phyloP scores from a whole-genome alignment of 2,113 vertebrate genomes.

The Tiliqua scincoides region DNA sequence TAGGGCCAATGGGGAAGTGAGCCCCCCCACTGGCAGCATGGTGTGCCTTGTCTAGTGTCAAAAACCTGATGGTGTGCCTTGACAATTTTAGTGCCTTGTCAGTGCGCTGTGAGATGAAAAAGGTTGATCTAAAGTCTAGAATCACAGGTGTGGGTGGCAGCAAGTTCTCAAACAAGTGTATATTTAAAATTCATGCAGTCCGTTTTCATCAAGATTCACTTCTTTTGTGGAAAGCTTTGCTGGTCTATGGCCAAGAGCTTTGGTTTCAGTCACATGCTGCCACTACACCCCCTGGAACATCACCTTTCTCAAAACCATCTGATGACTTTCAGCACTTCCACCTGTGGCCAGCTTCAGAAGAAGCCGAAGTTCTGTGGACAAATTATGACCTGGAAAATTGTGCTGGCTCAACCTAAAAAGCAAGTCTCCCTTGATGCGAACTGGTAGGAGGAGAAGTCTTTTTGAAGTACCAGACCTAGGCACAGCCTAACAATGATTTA shows the following conservation, averaged over 20 bases:
- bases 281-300: not conserved
- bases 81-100: too few species aligned
- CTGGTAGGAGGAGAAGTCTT: not conserved
- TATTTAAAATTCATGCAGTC: not conserved
- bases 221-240: not conserved
- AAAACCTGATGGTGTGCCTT: too few species aligned
- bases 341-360: not conserved
- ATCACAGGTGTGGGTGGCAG: not conserved
- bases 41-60: too few species aligned
- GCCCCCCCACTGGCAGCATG: too few species aligned
- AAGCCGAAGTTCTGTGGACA: not conserved
- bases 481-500: not conserved
- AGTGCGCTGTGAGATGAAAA: too few species aligned
- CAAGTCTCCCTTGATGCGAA: not conserved
- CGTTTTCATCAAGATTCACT: not conserved
- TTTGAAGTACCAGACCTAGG: not conserved
- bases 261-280: not conserved
- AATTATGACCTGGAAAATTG: not conserved
- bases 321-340: not conserved
- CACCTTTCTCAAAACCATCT: not conserved
- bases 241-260: not conserved
- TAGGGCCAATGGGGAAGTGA: too few species aligned
- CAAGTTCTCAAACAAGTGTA: not conserved
- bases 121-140: not conserved
- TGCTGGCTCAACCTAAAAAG: not conserved